Evolutionary conservation across 2,888 invertebrate genomes (phyloP).

Genomic region (Ophion costatus): DNA sequence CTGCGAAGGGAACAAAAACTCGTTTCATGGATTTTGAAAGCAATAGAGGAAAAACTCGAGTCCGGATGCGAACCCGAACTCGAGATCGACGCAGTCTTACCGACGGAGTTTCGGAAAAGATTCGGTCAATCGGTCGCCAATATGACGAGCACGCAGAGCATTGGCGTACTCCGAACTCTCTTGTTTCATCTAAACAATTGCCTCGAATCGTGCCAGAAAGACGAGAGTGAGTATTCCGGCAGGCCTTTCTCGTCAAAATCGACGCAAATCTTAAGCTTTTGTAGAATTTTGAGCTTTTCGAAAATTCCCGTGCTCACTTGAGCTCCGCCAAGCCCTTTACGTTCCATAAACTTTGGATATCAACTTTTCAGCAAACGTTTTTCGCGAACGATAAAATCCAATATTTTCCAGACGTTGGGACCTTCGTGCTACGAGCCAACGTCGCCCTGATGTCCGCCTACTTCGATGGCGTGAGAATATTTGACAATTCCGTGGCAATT

Average conservation of each 20-base stretch:
- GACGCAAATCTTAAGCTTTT: neutral
- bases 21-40: constrained; percentile 74
- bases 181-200: constrained; percentile 75
- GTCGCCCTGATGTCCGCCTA: constrained; percentile 72
- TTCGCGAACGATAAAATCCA: neutral
- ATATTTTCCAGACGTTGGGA: constrained; percentile 40
- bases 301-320: neutral
- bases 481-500: constrained; percentile 72
- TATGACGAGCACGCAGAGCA: constrained; percentile 72
- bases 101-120: constrained; percentile 69
- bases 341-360: neutral
- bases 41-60: constrained; percentile 67
- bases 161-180: constrained; percentile 74
- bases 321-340: neutral
- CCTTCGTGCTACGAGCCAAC: constrained; percentile 58
- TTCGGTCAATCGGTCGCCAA: constrained; percentile 68
- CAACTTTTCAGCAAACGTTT: constrained; percentile 24
- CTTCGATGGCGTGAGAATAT: constrained; percentile 75
- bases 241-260: neutral
- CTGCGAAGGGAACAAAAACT: constrained; percentile 78
- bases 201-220: constrained; percentile 44
- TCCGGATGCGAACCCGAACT: constrained; percentile 25
- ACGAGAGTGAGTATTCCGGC: constrained; percentile 35
- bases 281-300: neutral
- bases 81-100: constrained; percentile 63